Evolutionary conservation across 2,797 vertebrate genomes (phyloP).

Genomic region (Syndactyla subalaris): DNA sequence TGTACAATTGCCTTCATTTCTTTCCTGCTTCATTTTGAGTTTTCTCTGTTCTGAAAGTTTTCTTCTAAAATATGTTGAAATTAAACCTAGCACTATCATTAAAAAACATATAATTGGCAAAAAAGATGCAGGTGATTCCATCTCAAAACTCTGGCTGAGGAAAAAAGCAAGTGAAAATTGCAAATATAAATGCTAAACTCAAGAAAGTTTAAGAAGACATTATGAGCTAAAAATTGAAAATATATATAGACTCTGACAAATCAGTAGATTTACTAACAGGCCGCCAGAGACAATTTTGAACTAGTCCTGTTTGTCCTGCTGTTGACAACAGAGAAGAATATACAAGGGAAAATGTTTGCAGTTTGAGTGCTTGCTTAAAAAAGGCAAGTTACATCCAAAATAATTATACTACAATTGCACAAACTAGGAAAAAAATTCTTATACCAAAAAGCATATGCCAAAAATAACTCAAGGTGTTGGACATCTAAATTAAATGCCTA

Average conservation of each 20-base stretch:
- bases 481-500: neutral
- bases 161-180: neutral
- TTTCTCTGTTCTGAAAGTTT: neutral
- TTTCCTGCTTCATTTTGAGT: neutral
- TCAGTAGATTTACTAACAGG: neutral
- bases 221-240: neutral
- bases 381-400: neutral
- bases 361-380: neutral
- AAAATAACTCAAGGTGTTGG: neutral
- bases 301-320: neutral
- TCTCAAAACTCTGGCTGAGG: neutral
- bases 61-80: neutral
- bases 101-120: neutral
- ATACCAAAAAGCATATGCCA: neutral
- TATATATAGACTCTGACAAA: neutral
- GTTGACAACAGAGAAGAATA: neutral
- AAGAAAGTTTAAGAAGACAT: neutral
- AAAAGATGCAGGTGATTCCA: neutral
- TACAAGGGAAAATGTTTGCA: neutral
- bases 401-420: neutral
- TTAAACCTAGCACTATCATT: neutral
- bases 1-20: neutral
- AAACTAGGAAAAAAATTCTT: neutral
- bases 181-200: neutral
- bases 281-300: neutral